phyloP scores from a whole-genome alignment of 1,140 invertebrate genomes.

The Drosophila leontia region DNA sequence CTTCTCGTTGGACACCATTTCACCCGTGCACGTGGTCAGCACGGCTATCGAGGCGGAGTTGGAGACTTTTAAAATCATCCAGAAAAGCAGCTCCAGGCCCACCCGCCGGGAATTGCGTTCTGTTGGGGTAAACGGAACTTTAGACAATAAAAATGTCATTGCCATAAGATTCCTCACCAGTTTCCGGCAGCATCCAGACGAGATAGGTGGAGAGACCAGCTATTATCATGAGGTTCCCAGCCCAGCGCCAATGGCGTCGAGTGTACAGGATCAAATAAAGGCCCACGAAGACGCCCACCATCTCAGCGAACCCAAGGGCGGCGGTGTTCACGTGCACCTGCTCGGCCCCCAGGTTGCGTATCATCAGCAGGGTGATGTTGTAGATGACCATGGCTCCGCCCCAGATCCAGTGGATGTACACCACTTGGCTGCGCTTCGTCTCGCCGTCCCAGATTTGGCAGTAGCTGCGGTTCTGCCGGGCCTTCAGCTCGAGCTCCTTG shows the following conservation, averaged over 20 bases:
- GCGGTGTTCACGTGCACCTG: slow-evolving; percentile 84
- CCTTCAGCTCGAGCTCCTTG: slow-evolving; percentile 60
- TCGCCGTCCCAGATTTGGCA: slow-evolving; percentile 81
- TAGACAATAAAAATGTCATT: too few species aligned
- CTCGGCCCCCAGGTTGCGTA: slow-evolving; percentile 77
- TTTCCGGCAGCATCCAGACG: slow-evolving; percentile 71
- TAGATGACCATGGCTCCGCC: slow-evolving; percentile 78
- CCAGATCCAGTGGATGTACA: slow-evolving; percentile 79
- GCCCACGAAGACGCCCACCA: slow-evolving; percentile 82
- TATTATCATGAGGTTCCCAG: slow-evolving; percentile 71
- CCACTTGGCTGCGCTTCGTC: slow-evolving; percentile 64
- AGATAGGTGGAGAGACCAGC: slow-evolving; percentile 69
- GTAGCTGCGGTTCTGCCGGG: slow-evolving; percentile 38
- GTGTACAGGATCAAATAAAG: slow-evolving; percentile 81
- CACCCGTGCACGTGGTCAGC: slow-evolving; percentile 75
- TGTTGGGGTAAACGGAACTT: not conserved
- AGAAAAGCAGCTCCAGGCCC: slow-evolving; percentile 73
- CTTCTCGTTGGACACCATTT: slow-evolving; percentile 76
- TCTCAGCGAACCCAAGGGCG: slow-evolving; percentile 82
- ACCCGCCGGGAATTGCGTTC: slow-evolving; percentile 64
- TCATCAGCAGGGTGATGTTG: slow-evolving; percentile 84
- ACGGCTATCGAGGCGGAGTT: slow-evolving; percentile 76
- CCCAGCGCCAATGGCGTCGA: slow-evolving; percentile 76
- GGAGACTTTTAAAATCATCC: slow-evolving; percentile 72
- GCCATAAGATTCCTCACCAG: slow-evolving; percentile 22